Base-by-base conservation (phyloP, 2,113 vertebrate genomes). In the Gymnorhina tibicen region DNA sequence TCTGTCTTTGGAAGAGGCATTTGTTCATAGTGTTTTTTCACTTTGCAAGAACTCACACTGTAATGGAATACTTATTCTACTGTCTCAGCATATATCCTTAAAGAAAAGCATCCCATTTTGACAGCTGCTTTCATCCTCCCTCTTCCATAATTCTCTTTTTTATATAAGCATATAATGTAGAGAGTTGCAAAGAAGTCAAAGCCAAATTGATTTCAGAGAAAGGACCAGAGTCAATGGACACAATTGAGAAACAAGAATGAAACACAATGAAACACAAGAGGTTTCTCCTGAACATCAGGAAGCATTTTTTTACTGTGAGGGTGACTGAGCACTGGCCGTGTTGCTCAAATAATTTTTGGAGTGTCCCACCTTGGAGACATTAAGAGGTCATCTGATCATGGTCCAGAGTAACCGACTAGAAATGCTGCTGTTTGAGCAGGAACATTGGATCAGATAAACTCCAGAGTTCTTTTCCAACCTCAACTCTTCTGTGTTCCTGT, bases 371-470 rank as follows among this genome's bases (percentile, higher is more conserved):
- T 67, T 47, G n/a, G n/a, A 67, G 30, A 35, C 6, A 13, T 41
- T 46, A 22, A 47, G 52, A 53, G 26, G 21, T 15, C 13, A 55
- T 23, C 30, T 23, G 7, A 32, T 46, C 7, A 21, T 3, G 4
- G 11, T 26, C 21, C 24, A 23, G 28, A 35, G 35, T 13, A 86
- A 46, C 10, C 0, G 0, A 8, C 35, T 56, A 28, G 10, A 47
- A 26, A 11, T 42, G 41, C 6, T 17, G 4, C 24, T 89, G 4
- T 23, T 35, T 69, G 16, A 59, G 22, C 35, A 59, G 19, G 30
- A 16, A 32, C 2, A 3, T 26, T 42, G 37, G 17, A 60, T 23
- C 16, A 66, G 22, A 46, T 41, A 35, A 72, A 35, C 7, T 44
- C 42, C 30, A 68, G 35, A 69, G 3, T 8, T 32, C 14, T 39